A percentile compares a stretch with the other conserved stretches of the same genome.
Conservation (phyloP, 1,140 invertebrate genomes). For the Saccostrea glomerata region DNA sequence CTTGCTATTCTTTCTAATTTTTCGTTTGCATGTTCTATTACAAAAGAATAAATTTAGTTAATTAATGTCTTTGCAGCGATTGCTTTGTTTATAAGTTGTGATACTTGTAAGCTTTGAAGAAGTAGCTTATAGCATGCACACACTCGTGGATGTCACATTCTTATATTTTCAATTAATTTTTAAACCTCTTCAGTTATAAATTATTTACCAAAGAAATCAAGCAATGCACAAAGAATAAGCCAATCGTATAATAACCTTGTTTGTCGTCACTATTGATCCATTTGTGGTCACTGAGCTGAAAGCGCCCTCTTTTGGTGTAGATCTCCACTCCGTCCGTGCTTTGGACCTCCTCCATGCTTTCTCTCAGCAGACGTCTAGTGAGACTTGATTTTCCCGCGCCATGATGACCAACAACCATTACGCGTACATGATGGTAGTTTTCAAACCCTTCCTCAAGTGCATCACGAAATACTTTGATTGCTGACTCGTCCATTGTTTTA, state of each 20-base stretch:
- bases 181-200: too few species aligned
- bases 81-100: too few species aligned
- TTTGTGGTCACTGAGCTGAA: conserved; percentile 11
- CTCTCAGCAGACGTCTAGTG: conserved; percentile 19
- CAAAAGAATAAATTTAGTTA: not conserved
- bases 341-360: not conserved
- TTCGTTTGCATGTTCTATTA: not conserved
- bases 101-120: too few species aligned
- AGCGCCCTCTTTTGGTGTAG: conserved; percentile 2
- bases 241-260: not conserved
- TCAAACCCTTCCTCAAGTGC: conserved; percentile 16
- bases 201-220: too few species aligned
- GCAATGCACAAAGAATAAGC: too few species aligned
- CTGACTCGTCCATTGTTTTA: conserved; percentile 1
- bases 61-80: too few species aligned
- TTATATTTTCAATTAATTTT: too few species aligned
- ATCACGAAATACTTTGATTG: not conserved
- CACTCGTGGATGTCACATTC: too few species aligned
- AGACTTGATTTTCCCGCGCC: conserved; percentile 41
- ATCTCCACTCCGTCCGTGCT: conserved; percentile 41
- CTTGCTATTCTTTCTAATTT: conserved; percentile 20
- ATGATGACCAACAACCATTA: conserved; percentile 37
- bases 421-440: conserved; percentile 7
- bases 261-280: conserved; percentile 30
- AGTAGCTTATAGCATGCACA: too few species aligned